Conservation (phyloP, 2,113 vertebrate genomes). For the Donacobius atricapilla region DNA sequence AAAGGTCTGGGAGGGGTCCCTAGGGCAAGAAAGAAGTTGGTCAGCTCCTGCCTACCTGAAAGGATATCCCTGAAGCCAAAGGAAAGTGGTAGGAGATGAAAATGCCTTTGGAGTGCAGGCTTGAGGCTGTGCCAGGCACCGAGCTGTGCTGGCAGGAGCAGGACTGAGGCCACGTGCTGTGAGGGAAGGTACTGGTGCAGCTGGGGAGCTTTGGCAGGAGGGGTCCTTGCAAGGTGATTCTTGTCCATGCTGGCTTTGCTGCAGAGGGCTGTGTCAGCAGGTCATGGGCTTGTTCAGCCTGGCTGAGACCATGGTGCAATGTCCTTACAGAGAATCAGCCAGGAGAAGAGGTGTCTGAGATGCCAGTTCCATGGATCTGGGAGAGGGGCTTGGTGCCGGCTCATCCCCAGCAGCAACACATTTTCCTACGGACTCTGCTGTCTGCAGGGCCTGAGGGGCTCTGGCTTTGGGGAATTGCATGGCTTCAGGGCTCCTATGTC, state of each 20-base stretch:
- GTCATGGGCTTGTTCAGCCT: neutral
- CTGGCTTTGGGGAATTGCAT: neutral
- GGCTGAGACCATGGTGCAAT: neutral
- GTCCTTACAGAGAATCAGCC: neutral
- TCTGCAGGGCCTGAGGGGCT: neutral
- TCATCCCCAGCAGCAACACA: rapidly evolving
- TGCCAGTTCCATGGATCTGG: neutral
- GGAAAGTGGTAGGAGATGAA: neutral
- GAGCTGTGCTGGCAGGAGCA: neutral
- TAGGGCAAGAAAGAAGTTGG: neutral
- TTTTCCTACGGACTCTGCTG: neutral
- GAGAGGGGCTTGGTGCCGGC: neutral
- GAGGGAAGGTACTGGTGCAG: neutral
- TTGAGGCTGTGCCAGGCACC: neutral
- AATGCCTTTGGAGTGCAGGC: neutral
- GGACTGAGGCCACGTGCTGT: rapidly evolving
- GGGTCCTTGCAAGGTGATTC: neutral
- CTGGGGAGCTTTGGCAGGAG: neutral
- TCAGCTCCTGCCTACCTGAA: neutral
- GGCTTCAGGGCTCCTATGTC: neutral
- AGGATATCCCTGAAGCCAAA: neutral
- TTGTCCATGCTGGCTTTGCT: neutral
- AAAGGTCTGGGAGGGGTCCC: neutral
- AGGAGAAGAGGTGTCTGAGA: neutral
- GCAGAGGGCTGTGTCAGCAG: neutral